phyloP scores from a whole-genome alignment of 2,113 vertebrate genomes.

The Pterocles burchelli region DNA sequence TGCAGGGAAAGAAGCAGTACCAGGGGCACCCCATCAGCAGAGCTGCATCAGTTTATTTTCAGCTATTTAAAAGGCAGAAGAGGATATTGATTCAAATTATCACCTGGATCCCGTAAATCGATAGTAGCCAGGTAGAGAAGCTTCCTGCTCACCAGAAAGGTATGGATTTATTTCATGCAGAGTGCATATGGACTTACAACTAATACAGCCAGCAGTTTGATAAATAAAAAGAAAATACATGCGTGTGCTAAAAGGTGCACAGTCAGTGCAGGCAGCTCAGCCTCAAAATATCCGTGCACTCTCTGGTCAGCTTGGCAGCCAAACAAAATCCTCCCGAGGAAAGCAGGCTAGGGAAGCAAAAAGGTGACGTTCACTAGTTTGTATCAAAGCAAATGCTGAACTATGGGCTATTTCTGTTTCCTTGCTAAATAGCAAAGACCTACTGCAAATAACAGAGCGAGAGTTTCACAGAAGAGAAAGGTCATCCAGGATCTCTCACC shows the following conservation, averaged over 20 bases:
- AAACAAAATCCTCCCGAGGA: background rate
- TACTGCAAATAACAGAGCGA: constrained; percentile 31
- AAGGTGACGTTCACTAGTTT: constrained; percentile 24
- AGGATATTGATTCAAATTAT: background rate
- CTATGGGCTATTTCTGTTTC: constrained; percentile 53
- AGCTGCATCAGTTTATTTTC: background rate
- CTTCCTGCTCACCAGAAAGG: background rate
- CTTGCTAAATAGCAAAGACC: constrained; percentile 42
- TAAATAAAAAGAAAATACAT: background rate
- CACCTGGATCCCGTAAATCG: background rate
- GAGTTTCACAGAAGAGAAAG: constrained; percentile 6
- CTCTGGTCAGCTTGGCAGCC: constrained; percentile 4
- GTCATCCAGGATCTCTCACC: constrained; percentile 13
- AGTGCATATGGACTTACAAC: background rate
- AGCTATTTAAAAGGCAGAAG: background rate
- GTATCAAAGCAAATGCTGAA: constrained; percentile 22
- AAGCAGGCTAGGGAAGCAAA: constrained; percentile 16
- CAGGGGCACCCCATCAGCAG: background rate
- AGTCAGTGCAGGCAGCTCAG: constrained; percentile 16
- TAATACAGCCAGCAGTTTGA: background rate
- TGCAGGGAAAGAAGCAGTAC: rapidly evolving
- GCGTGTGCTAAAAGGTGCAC: background rate
- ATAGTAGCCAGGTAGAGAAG: background rate
- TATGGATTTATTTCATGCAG: background rate
- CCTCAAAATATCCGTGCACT: background rate